Base-by-base conservation (phyloP, 2,888 invertebrate species). In the Lithophane semibrunnea region DNA sequence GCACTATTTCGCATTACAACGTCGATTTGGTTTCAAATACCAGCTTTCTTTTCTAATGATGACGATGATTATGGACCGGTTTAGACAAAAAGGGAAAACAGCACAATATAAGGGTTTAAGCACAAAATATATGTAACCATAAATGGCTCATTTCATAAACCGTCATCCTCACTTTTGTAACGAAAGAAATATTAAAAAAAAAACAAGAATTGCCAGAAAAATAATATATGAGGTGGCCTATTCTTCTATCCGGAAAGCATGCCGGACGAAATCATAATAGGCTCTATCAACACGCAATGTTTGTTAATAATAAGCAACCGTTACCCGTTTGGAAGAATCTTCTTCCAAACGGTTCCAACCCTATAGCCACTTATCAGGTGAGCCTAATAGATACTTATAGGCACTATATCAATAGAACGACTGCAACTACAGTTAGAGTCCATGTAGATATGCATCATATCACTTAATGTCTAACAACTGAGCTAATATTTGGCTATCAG, bases 401-500 rank as follows among this genome's bases (percentile, higher is more conserved):
- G 29, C 24, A 24, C 49, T 52, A 3, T 63, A 29, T 64, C 29
- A 67, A 61, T n/a, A 16, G 21, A 63, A n/a, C 44, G n/a, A 66
- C 47, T n/a, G 61, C 64, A 79, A 66, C 47, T n/a, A 66, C 64
- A 79, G 29, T 37, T 66, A 61, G 8, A 44, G 13, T 18, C 16
- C 52, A 71, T 52, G 56, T 61, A 73, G n/a, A 60, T 68, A 37
- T 56, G 65, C 60, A 65, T 80, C 81, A 65, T 73, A 82, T 80
- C 84, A 84, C 80, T 79, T 75, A 70, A 80, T 84, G 60, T 75
- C 75, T 82, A 84, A 80, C 81, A 81, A 64, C 71, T 52, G 24
- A 71, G 71, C 64, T 82, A 72, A 75, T 84, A 84, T 82, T 82
- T 85, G 67, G 68, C 58, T 66, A 83, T 85, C 82, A 85, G 82